phyloP scores from a whole-genome alignment of 2,113 vertebrate genomes.

The Catharus minimus region DNA sequence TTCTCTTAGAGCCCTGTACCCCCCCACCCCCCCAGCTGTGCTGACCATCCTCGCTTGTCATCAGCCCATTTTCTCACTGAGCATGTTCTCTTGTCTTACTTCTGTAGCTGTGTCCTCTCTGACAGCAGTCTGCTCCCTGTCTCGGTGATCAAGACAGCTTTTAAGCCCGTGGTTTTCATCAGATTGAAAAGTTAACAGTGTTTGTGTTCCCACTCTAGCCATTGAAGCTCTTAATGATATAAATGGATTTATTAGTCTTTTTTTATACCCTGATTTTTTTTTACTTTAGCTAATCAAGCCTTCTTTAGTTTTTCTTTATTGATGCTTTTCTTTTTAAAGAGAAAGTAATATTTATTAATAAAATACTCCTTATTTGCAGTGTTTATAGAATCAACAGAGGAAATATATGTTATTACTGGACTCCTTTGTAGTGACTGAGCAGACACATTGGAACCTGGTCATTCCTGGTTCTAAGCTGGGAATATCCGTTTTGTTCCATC shows the following conservation, averaged over 20 bases:
- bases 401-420: background rate
- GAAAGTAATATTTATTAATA: background rate
- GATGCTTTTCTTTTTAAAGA: background rate
- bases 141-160: background rate
- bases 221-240: background rate
- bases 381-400: background rate
- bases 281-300: background rate
- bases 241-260: background rate
- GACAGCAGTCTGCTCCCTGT: background rate
- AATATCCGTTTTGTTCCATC: background rate
- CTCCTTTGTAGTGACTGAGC: background rate
- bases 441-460: background rate
- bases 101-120: background rate
- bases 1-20: background rate
- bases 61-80: background rate
- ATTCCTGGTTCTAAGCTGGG: background rate
- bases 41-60: background rate
- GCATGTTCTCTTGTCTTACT: background rate
- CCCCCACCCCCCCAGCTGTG: background rate
- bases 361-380: background rate
- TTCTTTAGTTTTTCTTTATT: background rate
- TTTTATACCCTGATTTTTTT: background rate
- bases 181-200: fast-evolving
- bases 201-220: background rate
- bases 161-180: fast-evolving